These are phyloP conservation scores for Egretta garzetta DNA, from an alignment of 2,113 vertebrate genomes.

Conservation along the genomic window DNA sequence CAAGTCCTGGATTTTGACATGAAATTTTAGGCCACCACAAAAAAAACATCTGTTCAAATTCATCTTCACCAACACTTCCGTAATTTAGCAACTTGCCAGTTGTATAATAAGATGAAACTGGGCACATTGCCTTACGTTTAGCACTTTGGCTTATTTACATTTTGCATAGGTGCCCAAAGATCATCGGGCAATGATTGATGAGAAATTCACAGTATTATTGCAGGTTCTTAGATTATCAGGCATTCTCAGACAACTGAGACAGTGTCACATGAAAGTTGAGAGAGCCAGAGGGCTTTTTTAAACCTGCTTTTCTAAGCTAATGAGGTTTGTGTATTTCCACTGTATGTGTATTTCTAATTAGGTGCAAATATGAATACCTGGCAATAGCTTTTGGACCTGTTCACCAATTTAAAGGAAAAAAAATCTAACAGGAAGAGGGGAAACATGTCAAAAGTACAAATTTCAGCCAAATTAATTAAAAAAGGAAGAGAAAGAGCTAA, in stretches of 20 bases:
- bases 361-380: background rate
- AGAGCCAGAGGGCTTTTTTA: background rate
- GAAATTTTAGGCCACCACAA: background rate
- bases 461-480: background rate
- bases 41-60: background rate
- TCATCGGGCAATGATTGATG: background rate
- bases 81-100: constrained; percentile 6
- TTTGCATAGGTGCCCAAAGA: constrained; percentile 17
- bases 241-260: constrained; percentile 38
- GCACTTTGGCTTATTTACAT: constrained; percentile 27
- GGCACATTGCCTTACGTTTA: background rate
- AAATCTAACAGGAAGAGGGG: background rate
- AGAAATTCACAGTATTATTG: constrained; percentile 46
- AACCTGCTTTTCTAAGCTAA: background rate
- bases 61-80: background rate
- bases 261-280: constrained; percentile 28
- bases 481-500: background rate
- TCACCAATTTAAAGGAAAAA: background rate
- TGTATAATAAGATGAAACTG: constrained; percentile 51
- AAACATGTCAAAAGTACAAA: background rate
- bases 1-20: background rate
- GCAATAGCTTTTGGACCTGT: background rate
- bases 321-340: background rate
- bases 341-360: background rate
- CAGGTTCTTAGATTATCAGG: constrained; percentile 31